Percentiles rank a stretch among this genome's conserved stretches.
Conservation (phyloP, 2,888 invertebrate genomes). For the Pemphredon lugubris region DNA sequence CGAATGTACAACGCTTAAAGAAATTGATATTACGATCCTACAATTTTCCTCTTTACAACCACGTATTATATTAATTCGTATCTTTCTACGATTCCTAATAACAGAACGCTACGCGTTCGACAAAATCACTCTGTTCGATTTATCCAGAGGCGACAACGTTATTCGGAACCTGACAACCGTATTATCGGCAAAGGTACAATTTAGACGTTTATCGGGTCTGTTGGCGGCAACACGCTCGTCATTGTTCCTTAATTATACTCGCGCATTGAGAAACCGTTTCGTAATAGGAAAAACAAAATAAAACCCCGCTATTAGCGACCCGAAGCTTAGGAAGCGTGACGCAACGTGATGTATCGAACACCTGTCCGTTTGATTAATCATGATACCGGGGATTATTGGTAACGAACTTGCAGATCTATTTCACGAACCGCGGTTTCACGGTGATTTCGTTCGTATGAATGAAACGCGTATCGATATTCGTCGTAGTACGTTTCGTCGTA, state of each 20-base stretch:
- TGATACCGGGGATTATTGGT: constrained; percentile 17
- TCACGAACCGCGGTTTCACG: constrained; percentile 15
- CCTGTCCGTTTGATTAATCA: constrained; percentile 39
- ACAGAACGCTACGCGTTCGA: not conserved
- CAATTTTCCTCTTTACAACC: too few relatives aligned
- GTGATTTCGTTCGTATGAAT: constrained; percentile 21
- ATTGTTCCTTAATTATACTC: constrained; percentile 5
- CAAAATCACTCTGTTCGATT: not conserved
- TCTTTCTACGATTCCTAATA: too few relatives aligned
- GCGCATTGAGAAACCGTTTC: not conserved
- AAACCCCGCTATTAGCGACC: constrained; percentile 17
- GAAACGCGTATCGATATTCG: constrained; percentile 9
- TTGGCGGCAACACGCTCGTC: not conserved
- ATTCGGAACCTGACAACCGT: constrained; percentile 5
- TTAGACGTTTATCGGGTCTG: not conserved
- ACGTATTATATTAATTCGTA: too few relatives aligned
- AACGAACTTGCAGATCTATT: constrained; percentile 10
- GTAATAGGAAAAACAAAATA: not conserved
- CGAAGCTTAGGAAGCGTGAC: constrained; percentile 52
- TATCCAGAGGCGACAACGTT: not conserved
- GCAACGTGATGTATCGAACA: constrained; percentile 28
- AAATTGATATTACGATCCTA: too few relatives aligned
- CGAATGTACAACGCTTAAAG: too few relatives aligned
- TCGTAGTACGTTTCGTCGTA: not conserved
- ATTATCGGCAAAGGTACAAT: constrained; percentile 1